A percentile compares a stretch with the other conserved stretches of the same genome.
phyloP scores from a whole-genome alignment of 2,797 vertebrate genomes.

The Hypotaenidia okinawae region DNA sequence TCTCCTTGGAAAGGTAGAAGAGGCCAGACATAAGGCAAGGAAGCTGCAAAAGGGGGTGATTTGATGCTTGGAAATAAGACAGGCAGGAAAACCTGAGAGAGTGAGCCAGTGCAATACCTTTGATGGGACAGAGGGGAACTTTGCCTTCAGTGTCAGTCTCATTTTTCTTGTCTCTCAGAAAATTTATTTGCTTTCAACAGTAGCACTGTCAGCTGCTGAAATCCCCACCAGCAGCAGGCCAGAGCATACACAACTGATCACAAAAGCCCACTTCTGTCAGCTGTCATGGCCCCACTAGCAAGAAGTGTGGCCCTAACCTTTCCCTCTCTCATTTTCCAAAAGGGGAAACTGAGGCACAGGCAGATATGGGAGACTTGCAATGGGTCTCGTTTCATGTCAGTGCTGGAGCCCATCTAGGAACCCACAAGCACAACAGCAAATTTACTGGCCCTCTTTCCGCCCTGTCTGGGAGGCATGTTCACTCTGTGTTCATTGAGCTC shows the following conservation, averaged over 20 bases:
- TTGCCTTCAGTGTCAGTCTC: background rate
- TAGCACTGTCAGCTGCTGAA: background rate
- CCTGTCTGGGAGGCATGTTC: background rate
- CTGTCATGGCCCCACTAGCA: background rate
- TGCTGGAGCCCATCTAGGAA: background rate
- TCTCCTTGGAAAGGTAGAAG: background rate
- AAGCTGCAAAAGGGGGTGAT: background rate
- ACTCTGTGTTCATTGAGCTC: constrained; percentile 27
- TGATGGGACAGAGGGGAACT: background rate
- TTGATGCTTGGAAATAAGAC: background rate
- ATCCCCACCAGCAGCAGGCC: background rate
- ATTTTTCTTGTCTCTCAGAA: background rate
- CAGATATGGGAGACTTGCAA: rapidly evolving
- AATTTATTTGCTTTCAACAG: background rate
- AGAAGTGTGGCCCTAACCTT: background rate
- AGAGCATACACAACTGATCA: background rate
- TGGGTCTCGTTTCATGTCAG: background rate
- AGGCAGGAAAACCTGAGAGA: background rate
- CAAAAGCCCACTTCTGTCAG: background rate
- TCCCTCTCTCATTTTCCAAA: background rate
- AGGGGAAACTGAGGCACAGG: background rate
- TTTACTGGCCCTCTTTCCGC: background rate
- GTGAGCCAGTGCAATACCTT: background rate
- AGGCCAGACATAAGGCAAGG: background rate
- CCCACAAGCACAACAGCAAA: background rate